Conservation (phyloP, 2,888 invertebrate genomes). For the Schrankia costaestrigalis region DNA sequence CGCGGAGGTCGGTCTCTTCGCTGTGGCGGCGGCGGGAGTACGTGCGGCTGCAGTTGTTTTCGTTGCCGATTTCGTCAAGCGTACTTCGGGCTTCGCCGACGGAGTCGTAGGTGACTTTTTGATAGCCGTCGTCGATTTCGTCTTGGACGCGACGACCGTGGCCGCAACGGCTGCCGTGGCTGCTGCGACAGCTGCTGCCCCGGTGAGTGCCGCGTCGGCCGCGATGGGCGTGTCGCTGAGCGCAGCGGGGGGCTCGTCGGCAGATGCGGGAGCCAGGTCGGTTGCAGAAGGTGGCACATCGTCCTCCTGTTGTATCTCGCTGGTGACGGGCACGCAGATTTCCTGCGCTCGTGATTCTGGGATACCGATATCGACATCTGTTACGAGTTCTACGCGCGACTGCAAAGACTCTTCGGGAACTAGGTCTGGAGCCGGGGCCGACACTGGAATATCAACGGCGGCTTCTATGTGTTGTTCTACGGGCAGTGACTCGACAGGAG, state of each 20-base stretch:
- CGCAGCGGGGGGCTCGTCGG: constrained; percentile 33
- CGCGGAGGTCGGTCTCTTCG: constrained; percentile 32
- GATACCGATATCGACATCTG: constrained; percentile 65
- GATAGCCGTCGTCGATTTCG: constrained; percentile 30
- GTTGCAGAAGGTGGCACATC: constrained; percentile 41
- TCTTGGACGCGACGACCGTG: constrained; percentile 29
- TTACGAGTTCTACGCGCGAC: constrained; percentile 55
- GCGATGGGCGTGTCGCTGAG: constrained; percentile 31
- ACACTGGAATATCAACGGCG: constrained; percentile 8
- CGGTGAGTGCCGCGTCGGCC: constrained; percentile 33
- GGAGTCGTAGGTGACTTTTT: constrained; percentile 47
- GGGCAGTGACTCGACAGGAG: neutral
- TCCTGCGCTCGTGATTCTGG: constrained; percentile 69
- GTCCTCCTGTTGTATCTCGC: constrained; percentile 57
- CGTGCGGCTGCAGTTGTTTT: constrained; percentile 41
- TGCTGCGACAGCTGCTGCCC: constrained; percentile 36
- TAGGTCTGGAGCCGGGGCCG: constrained; percentile 59
- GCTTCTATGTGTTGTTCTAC: too few species aligned
- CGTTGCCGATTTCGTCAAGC: constrained; percentile 36
- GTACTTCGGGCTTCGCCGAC: constrained; percentile 35
- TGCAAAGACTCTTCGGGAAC: constrained; percentile 49
- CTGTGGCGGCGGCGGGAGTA: constrained; percentile 35
- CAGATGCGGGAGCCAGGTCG: constrained; percentile 42
- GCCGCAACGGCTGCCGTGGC: constrained; percentile 36
- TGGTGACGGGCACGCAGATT: constrained; percentile 72